Percentiles rank a stretch among this genome's conserved stretches.
phyloP scores from a whole-genome alignment of 2,888 invertebrate species.

The Polydrusus cervinus region DNA sequence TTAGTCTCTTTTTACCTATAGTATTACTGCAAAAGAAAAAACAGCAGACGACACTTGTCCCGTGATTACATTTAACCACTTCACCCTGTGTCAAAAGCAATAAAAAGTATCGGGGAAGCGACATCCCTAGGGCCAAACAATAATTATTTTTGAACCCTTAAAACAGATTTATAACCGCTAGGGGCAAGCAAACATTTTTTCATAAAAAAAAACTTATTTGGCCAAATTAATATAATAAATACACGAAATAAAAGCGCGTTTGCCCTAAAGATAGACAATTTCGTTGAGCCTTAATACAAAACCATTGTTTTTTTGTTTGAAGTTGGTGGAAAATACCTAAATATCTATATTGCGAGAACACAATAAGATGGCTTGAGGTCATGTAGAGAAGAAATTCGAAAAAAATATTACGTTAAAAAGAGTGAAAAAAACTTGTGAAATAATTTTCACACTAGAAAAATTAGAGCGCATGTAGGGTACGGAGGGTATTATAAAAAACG shows the following conservation, averaged over 20 bases:
- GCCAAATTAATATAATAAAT: constrained; percentile 2
- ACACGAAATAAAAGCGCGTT: not conserved
- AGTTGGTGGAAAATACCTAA: constrained; percentile 1
- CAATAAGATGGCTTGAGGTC: not conserved
- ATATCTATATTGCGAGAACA: not conserved
- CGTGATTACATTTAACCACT: not conserved
- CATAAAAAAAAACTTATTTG: constrained; percentile 8
- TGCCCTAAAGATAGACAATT: not conserved
- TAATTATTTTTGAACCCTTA: constrained; percentile 7
- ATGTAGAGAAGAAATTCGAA: not conserved
- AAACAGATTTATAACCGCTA: not conserved
- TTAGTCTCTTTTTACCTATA: too few relatives aligned
- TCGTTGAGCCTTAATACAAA: not conserved
- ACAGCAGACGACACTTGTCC: too few relatives aligned
- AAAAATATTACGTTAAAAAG: not conserved
- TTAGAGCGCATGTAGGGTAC: too few relatives aligned
- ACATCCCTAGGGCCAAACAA: not conserved
- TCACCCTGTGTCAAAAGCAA: not conserved
- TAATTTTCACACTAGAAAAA: too few relatives aligned
- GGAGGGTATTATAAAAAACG: too few relatives aligned
- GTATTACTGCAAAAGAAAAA: too few relatives aligned
- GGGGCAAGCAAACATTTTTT: not conserved
- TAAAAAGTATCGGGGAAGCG: not conserved
- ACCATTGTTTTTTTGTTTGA: not conserved
- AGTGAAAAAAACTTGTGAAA: too few relatives aligned